phyloP scores from a whole-genome alignment of 2,888 invertebrate genomes.

The Caenorhabditis sp. region DNA sequence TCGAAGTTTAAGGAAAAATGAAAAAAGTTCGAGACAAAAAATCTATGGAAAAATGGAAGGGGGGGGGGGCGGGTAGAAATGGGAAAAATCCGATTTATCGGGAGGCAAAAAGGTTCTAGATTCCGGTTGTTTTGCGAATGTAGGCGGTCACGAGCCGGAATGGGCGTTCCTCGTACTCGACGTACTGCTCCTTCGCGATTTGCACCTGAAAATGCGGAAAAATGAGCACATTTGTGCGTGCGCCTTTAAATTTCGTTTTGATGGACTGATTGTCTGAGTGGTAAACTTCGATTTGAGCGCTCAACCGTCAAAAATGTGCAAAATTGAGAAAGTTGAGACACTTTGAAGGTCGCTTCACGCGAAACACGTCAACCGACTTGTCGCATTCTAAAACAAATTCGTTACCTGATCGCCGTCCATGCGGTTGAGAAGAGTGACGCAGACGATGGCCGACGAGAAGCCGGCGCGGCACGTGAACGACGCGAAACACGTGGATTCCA shows the following conservation, averaged over 20 bases:
- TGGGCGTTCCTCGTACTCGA: conserved; percentile 76
- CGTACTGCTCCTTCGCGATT: conserved; percentile 68
- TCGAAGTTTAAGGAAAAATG: too few species aligned
- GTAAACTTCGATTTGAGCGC: not conserved
- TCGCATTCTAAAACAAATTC: too few species aligned
- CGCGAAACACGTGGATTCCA: conserved; percentile 93
- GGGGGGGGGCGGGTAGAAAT: too few species aligned
- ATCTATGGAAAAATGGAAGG: too few species aligned
- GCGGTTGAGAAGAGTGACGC: conserved; percentile 92
- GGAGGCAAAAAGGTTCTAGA: conserved; percentile 28
- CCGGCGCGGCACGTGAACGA: conserved; percentile 91
- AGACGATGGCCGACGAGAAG: conserved; percentile 87
- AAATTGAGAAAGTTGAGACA: not conserved
- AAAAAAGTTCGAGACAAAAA: too few species aligned
- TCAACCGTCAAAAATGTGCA: not conserved
- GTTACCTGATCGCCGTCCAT: conserved; percentile 89
- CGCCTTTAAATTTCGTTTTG: too few species aligned
- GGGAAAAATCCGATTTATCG: too few species aligned
- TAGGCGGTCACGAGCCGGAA: conserved; percentile 72
- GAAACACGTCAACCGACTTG: too few species aligned
- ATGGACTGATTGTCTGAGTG: too few species aligned
- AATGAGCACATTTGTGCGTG: too few species aligned
- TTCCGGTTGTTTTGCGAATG: conserved; percentile 59
- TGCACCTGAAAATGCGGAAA: conserved; percentile 44
- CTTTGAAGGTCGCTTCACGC: too few species aligned